Conservation (phyloP, 2,113 vertebrate species). For the Alexandromys fortis region DNA sequence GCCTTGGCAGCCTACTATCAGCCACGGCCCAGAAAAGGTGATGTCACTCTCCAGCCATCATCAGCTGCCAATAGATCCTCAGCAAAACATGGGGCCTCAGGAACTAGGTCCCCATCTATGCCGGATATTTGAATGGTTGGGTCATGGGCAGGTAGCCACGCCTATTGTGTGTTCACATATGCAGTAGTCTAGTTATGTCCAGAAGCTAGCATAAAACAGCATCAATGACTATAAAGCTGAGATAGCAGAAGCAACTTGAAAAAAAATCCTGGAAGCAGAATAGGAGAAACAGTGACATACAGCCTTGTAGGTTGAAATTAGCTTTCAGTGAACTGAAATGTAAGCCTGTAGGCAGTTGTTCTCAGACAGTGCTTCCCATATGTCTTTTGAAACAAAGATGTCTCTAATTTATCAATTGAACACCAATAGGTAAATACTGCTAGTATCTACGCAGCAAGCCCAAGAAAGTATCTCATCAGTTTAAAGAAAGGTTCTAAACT, state of each 20-base stretch:
- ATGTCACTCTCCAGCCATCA: too few species aligned
- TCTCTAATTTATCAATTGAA: conserved; percentile 44
- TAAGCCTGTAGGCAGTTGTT: not conserved
- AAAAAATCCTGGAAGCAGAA: not conserved
- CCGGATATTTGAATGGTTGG: not conserved
- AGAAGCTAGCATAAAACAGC: not conserved
- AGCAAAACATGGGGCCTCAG: not conserved
- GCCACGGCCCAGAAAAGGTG: not conserved
- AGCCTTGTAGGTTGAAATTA: not conserved
- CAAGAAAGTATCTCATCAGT: not conserved
- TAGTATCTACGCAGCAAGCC: not conserved
- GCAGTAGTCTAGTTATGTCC: not conserved
- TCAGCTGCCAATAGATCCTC: not conserved
- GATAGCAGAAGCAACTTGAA: not conserved
- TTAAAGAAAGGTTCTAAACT: not conserved
- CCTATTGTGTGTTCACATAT: not conserved
- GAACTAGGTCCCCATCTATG: not conserved
- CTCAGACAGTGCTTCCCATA: not conserved
- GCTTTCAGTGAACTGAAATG: not conserved
- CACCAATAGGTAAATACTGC: not conserved
- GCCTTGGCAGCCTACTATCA: not conserved
- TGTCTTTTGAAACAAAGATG: not conserved
- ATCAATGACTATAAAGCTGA: not conserved
- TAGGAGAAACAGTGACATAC: not conserved
- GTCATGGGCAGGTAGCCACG: not conserved